Percentiles rank a stretch among this genome's conserved stretches.
These are phyloP conservation scores for Venusia cambrica DNA, from an alignment of 2,888 invertebrate species.

Conservation along the genomic window DNA sequence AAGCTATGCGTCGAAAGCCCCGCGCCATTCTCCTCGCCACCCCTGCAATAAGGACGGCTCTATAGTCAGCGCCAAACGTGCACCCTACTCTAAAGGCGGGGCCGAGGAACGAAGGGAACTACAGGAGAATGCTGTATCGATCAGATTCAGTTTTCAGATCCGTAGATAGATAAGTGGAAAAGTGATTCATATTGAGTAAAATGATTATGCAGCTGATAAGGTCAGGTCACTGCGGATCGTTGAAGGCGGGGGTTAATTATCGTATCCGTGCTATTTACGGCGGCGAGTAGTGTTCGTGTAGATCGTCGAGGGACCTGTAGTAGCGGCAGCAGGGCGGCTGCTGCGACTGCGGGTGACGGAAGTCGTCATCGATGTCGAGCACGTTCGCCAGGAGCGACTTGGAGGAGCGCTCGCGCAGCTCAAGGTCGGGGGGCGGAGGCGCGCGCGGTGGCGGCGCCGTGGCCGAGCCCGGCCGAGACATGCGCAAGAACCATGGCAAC, in stretches of 20 bases:
- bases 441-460: conserved; percentile 84
- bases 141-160: conserved; percentile 58
- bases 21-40: conserved; percentile 84
- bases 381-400: conserved; percentile 98
- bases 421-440: conserved; percentile 91
- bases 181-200: conserved; percentile 42
- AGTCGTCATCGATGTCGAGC: conserved; percentile 98
- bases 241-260: conserved; percentile 75
- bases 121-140: conserved; percentile 61
- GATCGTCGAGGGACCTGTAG: conserved; percentile 86
- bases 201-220: conserved; percentile 57
- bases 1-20: conserved; percentile 91
- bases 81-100: conserved; percentile 70
- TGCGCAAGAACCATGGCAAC: conserved; percentile 97
- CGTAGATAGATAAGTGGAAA: conserved; percentile 45
- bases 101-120: conserved; percentile 73
- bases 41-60: conserved; percentile 63
- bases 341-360: conserved; percentile 89
- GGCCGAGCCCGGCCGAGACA: conserved; percentile 88
- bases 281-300: conserved; percentile 81
- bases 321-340: conserved; percentile 88
- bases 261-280: conserved; percentile 80
- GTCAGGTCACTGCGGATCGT: conserved; percentile 75
- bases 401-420: conserved; percentile 94
- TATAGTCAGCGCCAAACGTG: conserved; percentile 70